These are phyloP conservation scores for Vulpes ferrilata DNA, from an alignment of 2,113 vertebrate genomes.

Conservation along the genomic window DNA sequence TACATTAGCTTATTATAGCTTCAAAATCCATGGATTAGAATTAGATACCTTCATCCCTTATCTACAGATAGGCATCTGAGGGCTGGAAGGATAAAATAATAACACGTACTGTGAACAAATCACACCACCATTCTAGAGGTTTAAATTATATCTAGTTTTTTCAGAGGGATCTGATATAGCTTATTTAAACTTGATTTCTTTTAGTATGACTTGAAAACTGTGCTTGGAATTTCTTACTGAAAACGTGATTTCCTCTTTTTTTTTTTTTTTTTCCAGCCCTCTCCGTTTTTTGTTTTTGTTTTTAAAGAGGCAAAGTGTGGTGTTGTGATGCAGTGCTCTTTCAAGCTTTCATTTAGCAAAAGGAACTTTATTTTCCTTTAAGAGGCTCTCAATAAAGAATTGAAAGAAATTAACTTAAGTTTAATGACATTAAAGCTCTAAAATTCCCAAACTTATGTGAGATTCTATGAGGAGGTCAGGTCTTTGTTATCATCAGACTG, in stretches of 20 bases:
- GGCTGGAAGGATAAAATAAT: background rate
- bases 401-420: constrained; percentile 43
- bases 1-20: background rate
- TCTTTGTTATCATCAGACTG: background rate
- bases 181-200: constrained; percentile 12
- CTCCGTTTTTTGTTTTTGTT: background rate
- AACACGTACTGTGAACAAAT: background rate
- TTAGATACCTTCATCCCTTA: background rate
- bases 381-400: background rate
- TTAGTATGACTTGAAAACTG: background rate
- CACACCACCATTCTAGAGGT: background rate
- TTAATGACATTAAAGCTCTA: constrained; percentile 11
- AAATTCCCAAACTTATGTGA: constrained; percentile 49
- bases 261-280: background rate
- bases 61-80: background rate
- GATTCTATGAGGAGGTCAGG: background rate
- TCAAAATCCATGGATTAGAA: background rate
- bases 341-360: background rate
- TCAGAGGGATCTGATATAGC: background rate
- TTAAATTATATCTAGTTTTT: constrained; percentile 40
- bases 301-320: background rate
- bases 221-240: constrained; percentile 19
- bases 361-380: constrained; percentile 17
- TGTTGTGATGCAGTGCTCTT: background rate
- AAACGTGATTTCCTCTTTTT: background rate